Percentiles rank a stretch among this genome's conserved stretches.
phyloP scores from a whole-genome alignment of 1,140 invertebrate genomes.

The Brachionus asplanchnoidis region DNA sequence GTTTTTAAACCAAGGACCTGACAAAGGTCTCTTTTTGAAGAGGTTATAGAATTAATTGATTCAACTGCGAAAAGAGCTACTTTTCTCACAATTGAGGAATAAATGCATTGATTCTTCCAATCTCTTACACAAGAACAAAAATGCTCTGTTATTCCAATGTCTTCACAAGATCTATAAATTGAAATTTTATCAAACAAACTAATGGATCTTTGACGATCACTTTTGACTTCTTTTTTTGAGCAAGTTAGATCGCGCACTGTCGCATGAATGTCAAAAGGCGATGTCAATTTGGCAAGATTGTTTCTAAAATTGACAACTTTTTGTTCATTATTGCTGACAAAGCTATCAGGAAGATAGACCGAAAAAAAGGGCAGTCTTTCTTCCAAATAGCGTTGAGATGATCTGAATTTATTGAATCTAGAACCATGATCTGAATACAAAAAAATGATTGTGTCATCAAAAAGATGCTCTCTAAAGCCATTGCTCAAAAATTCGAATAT shows the following conservation, averaged over 20 bases:
- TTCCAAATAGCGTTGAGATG: background rate
- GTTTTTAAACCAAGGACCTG: constrained; percentile 61
- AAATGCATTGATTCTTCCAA: constrained; percentile 59
- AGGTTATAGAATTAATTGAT: constrained; percentile 65
- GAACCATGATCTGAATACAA: constrained; percentile 49
- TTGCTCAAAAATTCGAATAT: background rate
- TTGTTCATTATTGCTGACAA: background rate
- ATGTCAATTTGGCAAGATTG: constrained; percentile 62
- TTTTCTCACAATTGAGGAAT: constrained; percentile 53
- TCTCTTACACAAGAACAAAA: constrained; percentile 87
- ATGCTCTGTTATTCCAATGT: constrained; percentile 82
- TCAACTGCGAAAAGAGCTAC: constrained; percentile 62
- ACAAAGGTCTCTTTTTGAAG: constrained; percentile 63
- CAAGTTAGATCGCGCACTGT: constrained; percentile 61
- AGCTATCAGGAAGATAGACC: background rate
- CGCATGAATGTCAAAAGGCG: constrained; percentile 74
- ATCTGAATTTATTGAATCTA: constrained; percentile 42
- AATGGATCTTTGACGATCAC: background rate
- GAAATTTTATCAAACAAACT: constrained; percentile 63
- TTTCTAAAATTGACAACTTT: background rate
- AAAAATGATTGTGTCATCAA: constrained; percentile 47
- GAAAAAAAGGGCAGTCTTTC: constrained; percentile 23
- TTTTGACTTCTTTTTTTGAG: background rate
- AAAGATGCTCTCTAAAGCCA: constrained; percentile 10
- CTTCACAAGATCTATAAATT: constrained; percentile 69